Conservation (phyloP, 2,797 vertebrate genomes). For the Florisuga fusca region DNA sequence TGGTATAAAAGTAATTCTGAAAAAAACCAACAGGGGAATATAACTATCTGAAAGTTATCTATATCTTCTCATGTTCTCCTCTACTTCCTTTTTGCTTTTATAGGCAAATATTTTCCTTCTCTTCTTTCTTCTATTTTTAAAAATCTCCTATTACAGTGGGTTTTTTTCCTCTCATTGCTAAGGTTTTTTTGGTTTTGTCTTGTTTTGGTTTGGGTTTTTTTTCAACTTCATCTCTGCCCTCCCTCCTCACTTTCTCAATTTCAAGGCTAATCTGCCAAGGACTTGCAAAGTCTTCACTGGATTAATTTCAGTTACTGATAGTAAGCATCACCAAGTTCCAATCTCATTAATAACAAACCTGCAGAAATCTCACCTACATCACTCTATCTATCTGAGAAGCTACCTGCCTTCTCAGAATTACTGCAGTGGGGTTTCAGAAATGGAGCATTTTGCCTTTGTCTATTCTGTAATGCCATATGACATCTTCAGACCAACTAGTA, state of each 20-base stretch:
- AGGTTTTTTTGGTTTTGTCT: background rate
- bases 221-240: background rate
- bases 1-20: background rate
- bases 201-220: background rate
- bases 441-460: background rate
- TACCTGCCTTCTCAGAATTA: background rate
- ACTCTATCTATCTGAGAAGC: background rate
- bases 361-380: background rate
- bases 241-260: background rate
- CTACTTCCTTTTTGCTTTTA: background rate
- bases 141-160: background rate
- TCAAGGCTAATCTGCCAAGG: background rate
- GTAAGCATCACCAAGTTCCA: background rate
- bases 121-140: background rate
- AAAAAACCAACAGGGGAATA: background rate
- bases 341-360: background rate
- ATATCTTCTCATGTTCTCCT: background rate
- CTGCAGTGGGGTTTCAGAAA: background rate
- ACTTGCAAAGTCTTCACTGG: background rate
- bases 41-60: background rate
- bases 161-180: background rate
- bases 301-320: background rate
- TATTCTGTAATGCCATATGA: background rate
- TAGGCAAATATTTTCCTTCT: background rate
- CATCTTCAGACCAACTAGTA: background rate